Evolutionary conservation across 2,113 vertebrate species (phyloP), one percentile per base, ranked within the genome.

Genomic region (Colinus virginianus): DNA sequence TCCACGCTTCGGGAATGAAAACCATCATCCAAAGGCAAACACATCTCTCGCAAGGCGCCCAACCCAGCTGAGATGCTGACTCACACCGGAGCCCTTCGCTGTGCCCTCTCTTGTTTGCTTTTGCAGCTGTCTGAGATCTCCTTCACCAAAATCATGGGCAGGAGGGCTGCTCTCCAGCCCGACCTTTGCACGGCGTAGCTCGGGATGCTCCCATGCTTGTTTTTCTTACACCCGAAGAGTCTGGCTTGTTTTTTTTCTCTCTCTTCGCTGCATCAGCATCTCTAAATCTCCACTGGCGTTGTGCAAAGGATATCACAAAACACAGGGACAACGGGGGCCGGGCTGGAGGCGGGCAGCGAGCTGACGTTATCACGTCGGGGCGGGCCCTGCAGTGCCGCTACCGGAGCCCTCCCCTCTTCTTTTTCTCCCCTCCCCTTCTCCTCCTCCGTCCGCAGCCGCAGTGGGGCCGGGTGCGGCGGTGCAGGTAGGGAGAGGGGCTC

Each of bases 201-300:
- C 49, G 49, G 3, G 49, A 23, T 9, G 22, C 66, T 43, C 0
- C 26, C n/a, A 0, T 0, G 15, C 0, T 13, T 32, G 42, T 59
- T 83, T 81, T 20, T 48, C 32, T 81, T 61, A 25, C n/a, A 76
- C 42, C 68, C 80, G 69, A 22, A 13, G 1, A 2, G 3, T 0
- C 4, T n/a, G 6, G 43, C 9, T 40, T 40, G 40, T 40, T 40
- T 45, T 43, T 51, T 51, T 51, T 22, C 34, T 13, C n/a, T 0
- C 4, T 55, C 46, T 70, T 8, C 3, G 23, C 21, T 10, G 7
- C 2, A 22, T 67, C 3, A 71, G 7, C 0, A 3, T 26, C 30
- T 36, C 22, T 21, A 59, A 78, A 82, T 18, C 13, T 7, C 3
- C 3, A 53, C 15, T 49, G 15, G 49, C 15, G 49, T 8, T 26